These are phyloP conservation scores for Anoplolepis gracilipes DNA, from an alignment of 1,140 invertebrate species.

Conservation along the genomic window DNA sequence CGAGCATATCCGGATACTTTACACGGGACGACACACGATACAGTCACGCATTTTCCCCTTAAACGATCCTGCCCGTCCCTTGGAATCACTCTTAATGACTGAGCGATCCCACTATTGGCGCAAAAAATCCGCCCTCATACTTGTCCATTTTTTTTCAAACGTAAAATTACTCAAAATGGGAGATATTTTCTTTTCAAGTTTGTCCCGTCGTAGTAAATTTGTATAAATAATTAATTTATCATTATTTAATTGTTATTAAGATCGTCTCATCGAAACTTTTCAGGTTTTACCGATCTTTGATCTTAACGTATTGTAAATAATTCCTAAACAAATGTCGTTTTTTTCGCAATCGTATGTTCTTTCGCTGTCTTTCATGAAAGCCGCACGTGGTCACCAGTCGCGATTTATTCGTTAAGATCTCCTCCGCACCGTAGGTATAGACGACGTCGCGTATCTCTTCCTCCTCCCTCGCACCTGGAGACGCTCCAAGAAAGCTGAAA, in stretches of 20 bases:
- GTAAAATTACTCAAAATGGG: slow-evolving; percentile 40
- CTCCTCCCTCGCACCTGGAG: slow-evolving; percentile 70
- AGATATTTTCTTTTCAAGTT: not conserved
- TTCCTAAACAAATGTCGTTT: not conserved
- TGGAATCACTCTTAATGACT: slow-evolving; percentile 67
- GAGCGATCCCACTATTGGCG: slow-evolving; percentile 14
- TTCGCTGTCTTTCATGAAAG: slow-evolving; percentile 17
- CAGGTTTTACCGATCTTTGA: slow-evolving; percentile 41
- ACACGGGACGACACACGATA: slow-evolving; percentile 30
- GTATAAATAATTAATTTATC: slow-evolving; percentile 1
- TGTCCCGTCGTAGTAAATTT: not conserved
- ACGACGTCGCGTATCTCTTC: slow-evolving; percentile 39
- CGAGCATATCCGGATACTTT: slow-evolving; percentile 78
- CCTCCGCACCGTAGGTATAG: slow-evolving; percentile 13
- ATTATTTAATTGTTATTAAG: not conserved
- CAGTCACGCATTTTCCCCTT: slow-evolving; percentile 48
- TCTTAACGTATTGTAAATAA: not conserved
- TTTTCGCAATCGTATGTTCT: not conserved
- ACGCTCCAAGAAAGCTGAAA: slow-evolving; percentile 70
- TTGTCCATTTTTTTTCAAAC: slow-evolving; percentile 25
- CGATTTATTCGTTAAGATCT: slow-evolving; percentile 33
- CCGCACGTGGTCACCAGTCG: slow-evolving; percentile 51
- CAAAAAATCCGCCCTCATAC: slow-evolving; percentile 47
- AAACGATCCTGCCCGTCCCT: slow-evolving; percentile 28
- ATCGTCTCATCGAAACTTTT: slow-evolving; percentile 1